Percentiles rank a stretch among this genome's conserved stretches.
These are phyloP conservation scores for Drosophila stalkeri DNA, from an alignment of 2,888 invertebrate genomes.

Conservation along the genomic window DNA sequence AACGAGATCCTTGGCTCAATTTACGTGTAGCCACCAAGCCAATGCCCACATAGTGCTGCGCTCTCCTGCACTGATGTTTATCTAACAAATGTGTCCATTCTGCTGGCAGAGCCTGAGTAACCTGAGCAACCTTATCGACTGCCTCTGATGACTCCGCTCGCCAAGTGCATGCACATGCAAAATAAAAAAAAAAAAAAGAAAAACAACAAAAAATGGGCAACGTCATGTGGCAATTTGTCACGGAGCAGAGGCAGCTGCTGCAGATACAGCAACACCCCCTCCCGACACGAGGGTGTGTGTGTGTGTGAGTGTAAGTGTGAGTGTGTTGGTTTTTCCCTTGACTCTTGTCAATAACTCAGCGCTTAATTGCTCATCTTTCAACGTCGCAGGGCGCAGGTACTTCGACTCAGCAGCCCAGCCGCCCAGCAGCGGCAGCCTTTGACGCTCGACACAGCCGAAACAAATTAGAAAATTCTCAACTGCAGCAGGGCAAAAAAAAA, in stretches of 20 bases:
- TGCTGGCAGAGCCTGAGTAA: slow-evolving; percentile 35
- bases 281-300: not conserved
- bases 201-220: slow-evolving; percentile 32
- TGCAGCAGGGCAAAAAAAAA: not conserved
- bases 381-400: slow-evolving; percentile 51
- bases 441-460: slow-evolving; percentile 37
- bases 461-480: slow-evolving; percentile 64
- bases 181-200: not conserved
- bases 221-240: slow-evolving; percentile 76
- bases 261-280: slow-evolving; percentile 18
- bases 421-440: slow-evolving; percentile 50
- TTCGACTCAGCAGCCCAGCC: slow-evolving; percentile 14
- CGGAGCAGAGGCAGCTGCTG: slow-evolving; percentile 50
- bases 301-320: slow-evolving; percentile 14
- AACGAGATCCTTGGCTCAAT: slow-evolving; percentile 42
- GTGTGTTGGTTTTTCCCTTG: slow-evolving; percentile 39
- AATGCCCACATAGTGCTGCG: slow-evolving; percentile 19
- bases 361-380: slow-evolving; percentile 82
- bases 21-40: slow-evolving; percentile 29
- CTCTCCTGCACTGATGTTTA: slow-evolving; percentile 58
- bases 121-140: slow-evolving; percentile 51
- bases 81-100: slow-evolving; percentile 65
- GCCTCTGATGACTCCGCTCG: slow-evolving; percentile 36
- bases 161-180: slow-evolving; percentile 3
- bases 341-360: slow-evolving; percentile 77